A percentile compares a stretch with the other conserved stretches of the same genome.
Evolutionary conservation across 2,888 invertebrate species (phyloP).

Genomic region (Sericinus montela): DNA sequence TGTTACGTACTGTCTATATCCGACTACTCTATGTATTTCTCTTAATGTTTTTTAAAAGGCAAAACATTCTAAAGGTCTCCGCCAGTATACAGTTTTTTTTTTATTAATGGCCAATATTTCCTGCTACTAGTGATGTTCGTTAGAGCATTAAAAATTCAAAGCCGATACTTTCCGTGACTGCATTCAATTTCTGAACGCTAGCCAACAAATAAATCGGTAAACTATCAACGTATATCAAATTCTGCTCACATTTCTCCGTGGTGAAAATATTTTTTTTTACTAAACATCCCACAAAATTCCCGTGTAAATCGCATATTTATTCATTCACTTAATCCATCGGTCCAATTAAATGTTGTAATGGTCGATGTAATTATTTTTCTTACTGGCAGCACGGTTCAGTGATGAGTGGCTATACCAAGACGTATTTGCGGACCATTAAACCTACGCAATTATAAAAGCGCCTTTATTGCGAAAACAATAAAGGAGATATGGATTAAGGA

Average conservation of each 20-base stretch:
- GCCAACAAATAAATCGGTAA: constrained; percentile 49
- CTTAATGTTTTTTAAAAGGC: background rate
- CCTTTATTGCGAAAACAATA: constrained; percentile 10
- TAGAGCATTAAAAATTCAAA: constrained; percentile 27
- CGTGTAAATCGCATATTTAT: constrained; percentile 49
- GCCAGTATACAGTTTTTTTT: constrained; percentile 10
- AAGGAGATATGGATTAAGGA: background rate
- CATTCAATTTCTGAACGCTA: constrained; percentile 33
- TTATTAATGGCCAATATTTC: constrained; percentile 24
- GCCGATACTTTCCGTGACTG: constrained; percentile 37
- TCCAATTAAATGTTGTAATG: constrained; percentile 64
- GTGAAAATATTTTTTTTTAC: constrained; percentile 37
- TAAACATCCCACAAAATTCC: constrained; percentile 40
- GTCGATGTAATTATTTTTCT: constrained; percentile 55
- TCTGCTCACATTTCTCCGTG: constrained; percentile 29
- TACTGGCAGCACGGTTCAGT: constrained; percentile 55
- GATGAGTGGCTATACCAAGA: constrained; percentile 27
- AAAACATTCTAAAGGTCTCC: background rate
- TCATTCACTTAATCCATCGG: constrained; percentile 58
- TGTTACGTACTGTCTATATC: background rate
- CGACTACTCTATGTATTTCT: background rate
- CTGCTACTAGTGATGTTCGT: constrained; percentile 23
- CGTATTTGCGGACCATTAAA: constrained; percentile 17
- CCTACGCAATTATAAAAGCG: background rate
- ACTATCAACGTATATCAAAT: constrained; percentile 50